These are phyloP conservation scores for Beris chalybata DNA, from an alignment of 2,888 invertebrate species.

Conservation along the genomic window DNA sequence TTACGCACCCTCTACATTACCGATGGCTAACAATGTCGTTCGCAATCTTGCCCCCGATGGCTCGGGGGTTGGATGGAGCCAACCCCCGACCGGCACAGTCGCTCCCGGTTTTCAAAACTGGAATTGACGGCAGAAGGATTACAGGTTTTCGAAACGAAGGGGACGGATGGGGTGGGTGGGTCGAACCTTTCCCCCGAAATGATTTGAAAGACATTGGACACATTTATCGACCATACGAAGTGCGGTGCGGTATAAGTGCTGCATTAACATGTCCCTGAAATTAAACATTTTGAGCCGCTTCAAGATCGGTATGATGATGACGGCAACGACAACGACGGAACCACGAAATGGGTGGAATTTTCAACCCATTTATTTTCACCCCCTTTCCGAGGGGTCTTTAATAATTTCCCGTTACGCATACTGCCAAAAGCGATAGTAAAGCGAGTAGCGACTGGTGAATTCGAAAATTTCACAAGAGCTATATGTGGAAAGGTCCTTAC, in stretches of 20 bases:
- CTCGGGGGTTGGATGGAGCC: not conserved
- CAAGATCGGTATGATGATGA: not conserved
- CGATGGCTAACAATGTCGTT: constrained; percentile 12
- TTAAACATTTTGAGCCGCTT: constrained; percentile 18
- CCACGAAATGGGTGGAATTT: no score
- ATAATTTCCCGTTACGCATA: no score
- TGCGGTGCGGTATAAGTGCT: not conserved
- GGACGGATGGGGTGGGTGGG: not conserved
- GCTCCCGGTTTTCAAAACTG: not conserved
- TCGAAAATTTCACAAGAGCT: no score
- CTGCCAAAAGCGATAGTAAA: no score
- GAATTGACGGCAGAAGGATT: constrained; percentile 22
- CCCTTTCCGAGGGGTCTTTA: no score
- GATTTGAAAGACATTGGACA: not conserved
- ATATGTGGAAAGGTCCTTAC: no score
- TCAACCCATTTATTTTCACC: no score
- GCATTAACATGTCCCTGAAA: constrained; percentile 28
- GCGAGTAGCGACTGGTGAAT: no score
- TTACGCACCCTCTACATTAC: constrained; percentile 28
- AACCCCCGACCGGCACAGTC: constrained; percentile 8
- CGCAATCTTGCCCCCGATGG: not conserved
- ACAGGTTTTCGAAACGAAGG: constrained; percentile 2
- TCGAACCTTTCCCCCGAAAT: not conserved
- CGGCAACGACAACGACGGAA: not conserved
- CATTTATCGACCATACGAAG: not conserved